Conservation (phyloP, 2,888 invertebrate species). For the Alcis repandata region DNA sequence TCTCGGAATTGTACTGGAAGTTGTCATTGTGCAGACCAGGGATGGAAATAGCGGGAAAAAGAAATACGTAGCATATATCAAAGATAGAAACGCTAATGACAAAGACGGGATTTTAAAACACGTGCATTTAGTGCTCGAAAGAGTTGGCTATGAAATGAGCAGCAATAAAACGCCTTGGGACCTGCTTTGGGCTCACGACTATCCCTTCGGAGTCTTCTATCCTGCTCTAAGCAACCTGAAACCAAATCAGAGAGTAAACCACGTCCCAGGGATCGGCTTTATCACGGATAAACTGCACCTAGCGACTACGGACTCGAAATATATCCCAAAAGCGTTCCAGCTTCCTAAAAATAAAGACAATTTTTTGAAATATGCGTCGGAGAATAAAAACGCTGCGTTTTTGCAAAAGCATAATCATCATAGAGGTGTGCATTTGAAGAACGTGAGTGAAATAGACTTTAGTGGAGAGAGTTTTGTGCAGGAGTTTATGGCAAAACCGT, state of each 20-base stretch:
- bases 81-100: constrained; percentile 83
- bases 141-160: constrained; percentile 90
- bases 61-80: constrained; percentile 88
- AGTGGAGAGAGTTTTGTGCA: constrained; percentile 94
- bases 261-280: constrained; percentile 97
- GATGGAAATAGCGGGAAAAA: constrained; percentile 50
- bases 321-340: constrained; percentile 95
- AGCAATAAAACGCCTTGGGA: constrained; percentile 90
- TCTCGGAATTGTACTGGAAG: constrained; percentile 69
- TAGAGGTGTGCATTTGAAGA: constrained; percentile 93
- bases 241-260: constrained; percentile 94
- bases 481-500: constrained; percentile 95
- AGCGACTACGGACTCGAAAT: constrained; percentile 91
- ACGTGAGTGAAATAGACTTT: constrained; percentile 90
- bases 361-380: constrained; percentile 89
- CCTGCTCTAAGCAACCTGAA: constrained; percentile 86
- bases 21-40: constrained; percentile 64
- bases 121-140: constrained; percentile 91
- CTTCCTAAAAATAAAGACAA: constrained; percentile 91
- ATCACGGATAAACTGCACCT: constrained; percentile 96
- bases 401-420: constrained; percentile 97
- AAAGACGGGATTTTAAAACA: constrained; percentile 91
- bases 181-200: constrained; percentile 97
- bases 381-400: constrained; percentile 91
- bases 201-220: constrained; percentile 91